A percentile compares a stretch with the other conserved stretches of the same genome.
These are phyloP conservation scores for Gymnothorax javanicus DNA, from an alignment of 2,797 vertebrate species.

Conservation along the genomic window DNA sequence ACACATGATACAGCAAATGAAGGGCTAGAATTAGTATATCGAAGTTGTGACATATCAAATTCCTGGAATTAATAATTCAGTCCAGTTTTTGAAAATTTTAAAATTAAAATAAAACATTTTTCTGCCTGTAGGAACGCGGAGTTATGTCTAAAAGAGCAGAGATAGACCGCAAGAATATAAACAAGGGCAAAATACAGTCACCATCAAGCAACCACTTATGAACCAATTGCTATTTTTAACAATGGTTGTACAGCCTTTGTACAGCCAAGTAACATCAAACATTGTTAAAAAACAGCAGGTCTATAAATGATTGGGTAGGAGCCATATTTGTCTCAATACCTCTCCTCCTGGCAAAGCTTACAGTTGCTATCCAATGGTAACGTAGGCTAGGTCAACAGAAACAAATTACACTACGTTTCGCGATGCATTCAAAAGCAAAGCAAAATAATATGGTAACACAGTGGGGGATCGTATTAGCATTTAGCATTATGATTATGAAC, in stretches of 20 bases:
- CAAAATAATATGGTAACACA: neutral
- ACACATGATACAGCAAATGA: too few relatives aligned
- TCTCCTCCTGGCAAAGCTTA: neutral
- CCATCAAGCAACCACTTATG: neutral
- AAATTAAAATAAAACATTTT: neutral
- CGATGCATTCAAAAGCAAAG: neutral
- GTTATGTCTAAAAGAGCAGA: neutral
- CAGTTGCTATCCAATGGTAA: neutral
- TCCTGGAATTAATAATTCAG: too few relatives aligned
- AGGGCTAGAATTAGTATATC: too few relatives aligned
- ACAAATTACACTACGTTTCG: neutral
- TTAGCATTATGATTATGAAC: neutral
- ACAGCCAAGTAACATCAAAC: neutral
- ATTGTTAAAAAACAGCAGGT: neutral
- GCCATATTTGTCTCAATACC: neutral
- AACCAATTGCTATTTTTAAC: neutral
- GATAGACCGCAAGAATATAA: neutral
- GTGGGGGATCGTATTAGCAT: neutral
- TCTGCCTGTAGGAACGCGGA: neutral
- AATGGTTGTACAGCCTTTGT: neutral
- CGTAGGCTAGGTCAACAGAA: neutral
- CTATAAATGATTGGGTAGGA: neutral
- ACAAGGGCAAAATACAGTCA: neutral
- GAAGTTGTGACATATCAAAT: too few relatives aligned
- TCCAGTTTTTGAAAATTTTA: too few relatives aligned